Evolutionary conservation across 2,113 vertebrate genomes (phyloP), one percentile per base, ranked within the genome.

Genomic region (Etheostoma spectabile): DNA sequence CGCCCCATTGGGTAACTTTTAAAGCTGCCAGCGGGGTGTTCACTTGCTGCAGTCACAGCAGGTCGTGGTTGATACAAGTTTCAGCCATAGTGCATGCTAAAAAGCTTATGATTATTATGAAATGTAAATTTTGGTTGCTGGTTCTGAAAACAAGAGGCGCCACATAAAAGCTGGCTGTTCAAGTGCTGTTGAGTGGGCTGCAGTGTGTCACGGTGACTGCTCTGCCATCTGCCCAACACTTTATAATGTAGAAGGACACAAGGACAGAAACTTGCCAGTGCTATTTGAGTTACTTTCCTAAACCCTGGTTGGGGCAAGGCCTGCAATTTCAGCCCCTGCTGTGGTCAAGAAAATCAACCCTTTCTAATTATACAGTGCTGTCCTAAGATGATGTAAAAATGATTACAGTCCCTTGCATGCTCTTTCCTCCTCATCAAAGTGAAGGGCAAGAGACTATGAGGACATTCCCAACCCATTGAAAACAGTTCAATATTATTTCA

Each of bases 321-420:
- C 95, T 94, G 88, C 93, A 95, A 95, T 95, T 95, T 95, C 82
- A 94, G 86, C 55, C 84, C 85, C 80, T 88, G 86, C 93, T 92
- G 94, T 89, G 94, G 93, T 93, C 88, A 85, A 91, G 88, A 84
- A 94, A 95, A 90, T 91, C 92, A 91, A 87, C 85, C 86, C 91
- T 92, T 93, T 94, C 90, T 94, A 95, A 95, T 95, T 95, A 95
- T 92, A 93, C 82, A 71, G 70, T 63, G 77, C 90, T 91, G 86
- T 80, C 85, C 87, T 49, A 53, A 87, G 69, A 90, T 92, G 89
- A 95, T 94, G 91, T 91, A 88, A 94, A 95, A 93, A 94, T 95
- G 92, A 95, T 94, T 94, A 93, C 88, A 95, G 93, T 92, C 82
- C 86, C 81, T 80, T 71, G 86, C 81, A 82, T 84, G 77, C 77